Evolutionary conservation across 2,797 vertebrate species (phyloP).

Genomic region (Sparus aurata): DNA sequence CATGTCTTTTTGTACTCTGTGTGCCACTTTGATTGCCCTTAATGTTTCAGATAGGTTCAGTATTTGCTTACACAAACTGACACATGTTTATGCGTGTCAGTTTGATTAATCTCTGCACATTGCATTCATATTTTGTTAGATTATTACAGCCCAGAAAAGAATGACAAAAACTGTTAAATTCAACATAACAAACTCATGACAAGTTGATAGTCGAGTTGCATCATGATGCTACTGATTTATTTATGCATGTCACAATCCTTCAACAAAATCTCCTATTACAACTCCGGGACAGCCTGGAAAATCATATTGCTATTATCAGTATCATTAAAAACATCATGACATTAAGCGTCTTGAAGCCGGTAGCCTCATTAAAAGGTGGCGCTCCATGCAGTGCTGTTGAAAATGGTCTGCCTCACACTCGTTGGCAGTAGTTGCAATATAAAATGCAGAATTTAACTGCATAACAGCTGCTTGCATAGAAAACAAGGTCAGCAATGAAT

Average conservation of each 20-base stretch:
- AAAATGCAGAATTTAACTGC: too few species aligned
- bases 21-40: too few species aligned
- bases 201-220: neutral
- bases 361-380: too few species aligned
- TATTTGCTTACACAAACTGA: neutral
- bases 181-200: neutral
- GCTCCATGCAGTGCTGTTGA: too few species aligned
- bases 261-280: neutral
- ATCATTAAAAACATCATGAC: neutral
- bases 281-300: neutral
- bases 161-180: neutral
- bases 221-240: constrained; percentile 1
- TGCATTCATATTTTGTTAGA: constrained; percentile 4
- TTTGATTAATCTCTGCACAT: constrained; percentile 1
- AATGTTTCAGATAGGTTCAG: too few species aligned
- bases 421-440: too few species aligned
- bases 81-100: neutral
- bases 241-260: neutral
- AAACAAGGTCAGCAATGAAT: too few species aligned
- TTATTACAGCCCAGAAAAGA: neutral
- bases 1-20: too few species aligned
- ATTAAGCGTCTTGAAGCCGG: neutral
- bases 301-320: neutral
- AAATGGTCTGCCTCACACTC: too few species aligned
- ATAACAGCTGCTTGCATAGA: too few species aligned